phyloP scores from a whole-genome alignment of 1,140 invertebrate genomes.

The Vanessa tameamea region DNA sequence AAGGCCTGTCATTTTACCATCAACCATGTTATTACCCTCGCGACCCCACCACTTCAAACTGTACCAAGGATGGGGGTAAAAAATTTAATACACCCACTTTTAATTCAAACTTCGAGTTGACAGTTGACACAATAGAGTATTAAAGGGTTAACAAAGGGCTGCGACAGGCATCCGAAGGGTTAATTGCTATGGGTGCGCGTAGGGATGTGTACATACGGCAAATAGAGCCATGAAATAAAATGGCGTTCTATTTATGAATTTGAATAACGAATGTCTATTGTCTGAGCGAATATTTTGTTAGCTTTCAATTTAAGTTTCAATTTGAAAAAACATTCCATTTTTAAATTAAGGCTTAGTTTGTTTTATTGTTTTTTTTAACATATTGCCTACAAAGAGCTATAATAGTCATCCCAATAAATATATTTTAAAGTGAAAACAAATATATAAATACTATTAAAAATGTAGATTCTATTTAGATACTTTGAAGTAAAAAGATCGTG shows the following conservation, averaged over 20 bases:
- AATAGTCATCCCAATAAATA: too few relatives aligned
- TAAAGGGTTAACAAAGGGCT: slow-evolving; percentile 67
- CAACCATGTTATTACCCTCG: slow-evolving; percentile 62
- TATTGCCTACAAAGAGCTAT: too few relatives aligned
- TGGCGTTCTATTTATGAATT: slow-evolving; percentile 30
- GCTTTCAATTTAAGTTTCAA: not conserved
- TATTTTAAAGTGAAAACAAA: too few relatives aligned
- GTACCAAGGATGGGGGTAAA: slow-evolving; percentile 45
- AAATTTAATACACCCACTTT: slow-evolving; percentile 72
- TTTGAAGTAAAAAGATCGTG: too few relatives aligned
- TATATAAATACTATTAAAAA: too few relatives aligned
- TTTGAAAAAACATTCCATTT: not conserved
- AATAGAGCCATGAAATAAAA: slow-evolving; percentile 23
- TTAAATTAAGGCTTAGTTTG: not conserved
- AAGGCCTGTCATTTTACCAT: slow-evolving; percentile 60
- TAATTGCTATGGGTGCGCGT: slow-evolving; percentile 66
- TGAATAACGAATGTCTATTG: slow-evolving; percentile 22
- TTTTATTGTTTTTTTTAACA: too few relatives aligned
- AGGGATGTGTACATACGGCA: slow-evolving; percentile 25
- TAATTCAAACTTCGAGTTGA: slow-evolving; percentile 62
- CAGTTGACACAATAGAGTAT: slow-evolving; percentile 73
- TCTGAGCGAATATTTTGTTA: slow-evolving; percentile 12
- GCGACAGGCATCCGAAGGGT: slow-evolving; percentile 63
- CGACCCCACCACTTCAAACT: slow-evolving; percentile 41
- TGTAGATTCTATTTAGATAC: too few relatives aligned